Evolutionary conservation across 1,140 invertebrate species (phyloP).

Genomic region (Helicorthomorpha holstii): DNA sequence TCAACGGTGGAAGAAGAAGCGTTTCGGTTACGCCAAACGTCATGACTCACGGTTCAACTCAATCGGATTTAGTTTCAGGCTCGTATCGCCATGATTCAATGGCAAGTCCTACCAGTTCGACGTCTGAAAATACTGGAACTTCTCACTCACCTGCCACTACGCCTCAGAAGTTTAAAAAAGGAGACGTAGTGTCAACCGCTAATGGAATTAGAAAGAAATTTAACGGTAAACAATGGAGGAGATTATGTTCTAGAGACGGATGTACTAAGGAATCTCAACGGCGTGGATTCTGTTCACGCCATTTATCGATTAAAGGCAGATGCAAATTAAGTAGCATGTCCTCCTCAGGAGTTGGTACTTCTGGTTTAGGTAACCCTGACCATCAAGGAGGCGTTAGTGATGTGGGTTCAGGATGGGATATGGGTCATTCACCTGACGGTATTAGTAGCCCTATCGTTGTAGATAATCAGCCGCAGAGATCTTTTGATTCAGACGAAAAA

Average conservation of each 20-base stretch:
- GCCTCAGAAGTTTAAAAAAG: constrained; percentile 95
- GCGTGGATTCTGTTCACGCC: constrained; percentile 85
- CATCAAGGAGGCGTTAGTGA: constrained; percentile 27
- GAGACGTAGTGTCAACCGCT: constrained; percentile 88
- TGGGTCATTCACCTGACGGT: constrained; percentile 48
- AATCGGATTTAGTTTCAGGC: constrained; percentile 15
- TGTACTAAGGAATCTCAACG: constrained; percentile 97
- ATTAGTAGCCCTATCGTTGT: constrained; percentile 67
- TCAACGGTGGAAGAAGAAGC: background rate
- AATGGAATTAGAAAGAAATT: constrained; percentile 97
- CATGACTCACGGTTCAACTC: background rate
- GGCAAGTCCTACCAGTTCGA: constrained; percentile 66
- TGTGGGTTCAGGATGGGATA: constrained; percentile 49
- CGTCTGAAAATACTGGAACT: constrained; percentile 19
- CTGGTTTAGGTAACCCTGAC: constrained; percentile 9
- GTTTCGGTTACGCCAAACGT: constrained; percentile 2
- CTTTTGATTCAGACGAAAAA: constrained; percentile 81
- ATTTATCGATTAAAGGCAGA: constrained; percentile 73
- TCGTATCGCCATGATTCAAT: constrained; percentile 39
- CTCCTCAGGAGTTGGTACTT: constrained; percentile 8
- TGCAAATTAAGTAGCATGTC: constrained; percentile 31
- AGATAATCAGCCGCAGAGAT: constrained; percentile 40
- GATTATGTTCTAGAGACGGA: constrained; percentile 83
- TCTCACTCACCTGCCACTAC: constrained; percentile 71
- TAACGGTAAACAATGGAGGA: constrained; percentile 97